Conservation (phyloP, 2,113 vertebrate species). For the Heptranchias perlo region DNA sequence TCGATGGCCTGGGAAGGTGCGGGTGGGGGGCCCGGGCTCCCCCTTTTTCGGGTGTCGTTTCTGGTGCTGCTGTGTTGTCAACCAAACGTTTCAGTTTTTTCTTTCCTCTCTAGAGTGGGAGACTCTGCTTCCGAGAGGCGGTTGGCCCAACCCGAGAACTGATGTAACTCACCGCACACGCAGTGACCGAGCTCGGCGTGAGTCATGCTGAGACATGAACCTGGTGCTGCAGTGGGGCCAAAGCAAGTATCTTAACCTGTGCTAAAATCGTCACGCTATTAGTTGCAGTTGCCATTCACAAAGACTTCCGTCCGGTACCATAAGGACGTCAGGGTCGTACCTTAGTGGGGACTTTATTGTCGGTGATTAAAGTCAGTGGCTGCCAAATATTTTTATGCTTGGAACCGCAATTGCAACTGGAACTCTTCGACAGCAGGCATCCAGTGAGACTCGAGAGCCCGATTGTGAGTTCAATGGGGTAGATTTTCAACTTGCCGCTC, state of each 20-base stretch:
- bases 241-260: conserved; percentile 30
- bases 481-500: not conserved
- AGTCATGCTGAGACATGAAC: not conserved
- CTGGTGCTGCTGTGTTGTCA: not conserved
- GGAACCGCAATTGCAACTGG: not conserved
- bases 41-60: not conserved
- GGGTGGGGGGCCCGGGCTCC: not conserved
- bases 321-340: not conserved
- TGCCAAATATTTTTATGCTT: not conserved
- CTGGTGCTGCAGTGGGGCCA: not conserved
- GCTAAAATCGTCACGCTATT: not conserved
- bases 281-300: not conserved
- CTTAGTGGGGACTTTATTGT: not conserved
- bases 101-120: conserved; percentile 26
- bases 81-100: conserved; percentile 23
- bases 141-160: not conserved
- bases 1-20: not conserved
- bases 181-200: not conserved
- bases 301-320: not conserved
- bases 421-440: not conserved
- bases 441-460: not conserved
- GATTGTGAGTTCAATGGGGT: not conserved
- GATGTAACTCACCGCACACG: not conserved
- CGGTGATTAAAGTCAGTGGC: not conserved
- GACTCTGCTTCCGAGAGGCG: not conserved